These are phyloP conservation scores for Semnornis frantzii DNA, from an alignment of 2,113 vertebrate genomes.

Conservation along the genomic window DNA sequence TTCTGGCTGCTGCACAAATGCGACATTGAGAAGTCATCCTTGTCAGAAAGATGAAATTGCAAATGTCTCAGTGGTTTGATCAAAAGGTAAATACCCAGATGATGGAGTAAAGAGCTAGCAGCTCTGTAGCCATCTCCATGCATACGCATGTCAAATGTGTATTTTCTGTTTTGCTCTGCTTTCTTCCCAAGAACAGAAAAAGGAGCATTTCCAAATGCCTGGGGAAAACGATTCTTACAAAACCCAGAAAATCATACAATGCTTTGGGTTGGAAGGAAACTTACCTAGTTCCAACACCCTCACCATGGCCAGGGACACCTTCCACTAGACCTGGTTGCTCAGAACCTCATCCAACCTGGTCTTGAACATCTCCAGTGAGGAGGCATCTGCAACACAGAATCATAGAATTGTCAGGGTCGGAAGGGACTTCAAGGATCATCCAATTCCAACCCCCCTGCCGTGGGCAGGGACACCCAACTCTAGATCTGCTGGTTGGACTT, in stretches of 20 bases:
- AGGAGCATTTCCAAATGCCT: neutral
- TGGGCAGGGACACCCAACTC: too few relatives aligned
- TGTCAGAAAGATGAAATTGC: neutral
- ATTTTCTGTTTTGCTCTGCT: neutral
- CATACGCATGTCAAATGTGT: accelerated
- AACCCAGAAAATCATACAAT: neutral
- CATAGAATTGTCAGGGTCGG: too few relatives aligned
- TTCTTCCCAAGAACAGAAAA: neutral
- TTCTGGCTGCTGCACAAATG: neutral
- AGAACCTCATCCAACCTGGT: too few relatives aligned
- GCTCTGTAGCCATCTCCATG: neutral
- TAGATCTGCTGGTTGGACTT: too few relatives aligned
- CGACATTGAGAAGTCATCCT: neutral
- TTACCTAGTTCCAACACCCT: too few relatives aligned
- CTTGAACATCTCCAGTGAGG: too few relatives aligned
- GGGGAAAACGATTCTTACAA: neutral
- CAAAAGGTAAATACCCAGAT: neutral
- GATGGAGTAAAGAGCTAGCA: neutral
- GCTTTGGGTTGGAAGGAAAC: too few relatives aligned
- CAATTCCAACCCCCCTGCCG: too few relatives aligned
- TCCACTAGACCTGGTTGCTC: too few relatives aligned
- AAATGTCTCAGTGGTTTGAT: neutral
- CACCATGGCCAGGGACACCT: too few relatives aligned
- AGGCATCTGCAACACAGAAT: too few relatives aligned
- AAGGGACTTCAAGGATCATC: too few relatives aligned